Evolutionary conservation across 2,888 invertebrate species (phyloP).

Genomic region (Cataglyphis livida): DNA sequence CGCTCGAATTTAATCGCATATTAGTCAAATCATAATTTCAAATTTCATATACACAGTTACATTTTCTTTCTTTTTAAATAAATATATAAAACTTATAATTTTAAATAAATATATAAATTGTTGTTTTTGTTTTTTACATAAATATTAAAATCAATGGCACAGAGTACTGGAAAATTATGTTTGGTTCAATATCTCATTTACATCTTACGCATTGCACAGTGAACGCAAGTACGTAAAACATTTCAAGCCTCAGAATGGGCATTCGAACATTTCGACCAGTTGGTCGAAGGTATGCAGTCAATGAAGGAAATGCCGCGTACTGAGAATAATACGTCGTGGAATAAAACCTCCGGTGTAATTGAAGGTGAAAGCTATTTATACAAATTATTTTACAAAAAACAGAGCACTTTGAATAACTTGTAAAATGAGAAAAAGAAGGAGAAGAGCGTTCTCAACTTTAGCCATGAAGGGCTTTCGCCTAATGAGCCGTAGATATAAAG

Average conservation of each 20-base stretch:
- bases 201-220: slow-evolving; percentile 4
- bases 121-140: neutral
- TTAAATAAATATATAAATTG: neutral
- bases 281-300: slow-evolving; percentile 24
- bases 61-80: neutral
- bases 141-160: neutral
- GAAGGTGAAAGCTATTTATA: slow-evolving; percentile 38
- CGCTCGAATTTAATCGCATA: neutral
- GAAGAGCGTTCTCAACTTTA: slow-evolving; percentile 5
- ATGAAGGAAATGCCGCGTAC: slow-evolving; percentile 2
- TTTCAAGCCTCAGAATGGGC: neutral
- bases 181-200: neutral
- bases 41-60: neutral
- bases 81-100: neutral
- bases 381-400: slow-evolving; percentile 30
- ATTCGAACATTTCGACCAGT: slow-evolving; percentile 24
- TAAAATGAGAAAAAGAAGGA: slow-evolving; percentile 7
- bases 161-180: neutral
- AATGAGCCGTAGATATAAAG: slow-evolving; percentile 50
- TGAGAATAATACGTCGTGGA: slow-evolving; percentile 12
- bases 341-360: slow-evolving; percentile 26
- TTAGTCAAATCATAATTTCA: neutral
- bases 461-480: slow-evolving; percentile 2
- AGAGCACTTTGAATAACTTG: slow-evolving; percentile 31
- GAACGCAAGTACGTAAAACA: slow-evolving; percentile 43